Evolutionary conservation across 2,797 vertebrate genomes (phyloP), one percentile per base, ranked within the genome.

Genomic region (Poecilia wingei): DNA sequence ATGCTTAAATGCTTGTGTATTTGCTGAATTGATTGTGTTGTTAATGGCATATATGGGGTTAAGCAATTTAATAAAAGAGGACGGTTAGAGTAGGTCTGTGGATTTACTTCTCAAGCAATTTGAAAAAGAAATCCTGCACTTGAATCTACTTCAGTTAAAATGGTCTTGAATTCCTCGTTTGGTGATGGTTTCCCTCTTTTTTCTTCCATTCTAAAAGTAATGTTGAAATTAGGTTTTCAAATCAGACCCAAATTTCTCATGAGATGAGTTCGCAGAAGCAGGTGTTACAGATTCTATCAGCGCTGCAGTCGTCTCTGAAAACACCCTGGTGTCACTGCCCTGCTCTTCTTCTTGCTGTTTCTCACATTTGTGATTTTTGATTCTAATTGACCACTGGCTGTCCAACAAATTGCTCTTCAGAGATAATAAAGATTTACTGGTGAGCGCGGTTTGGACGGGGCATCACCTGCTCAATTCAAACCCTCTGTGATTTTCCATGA

Each of bases 401-500:
- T 45, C 77, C 46, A 74, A 85, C 78, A 85, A 85, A 85, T 84
- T 77, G 81, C 72, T 84, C 84, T 74, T 87, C 72, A 13, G 70
- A 82, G 85, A 79, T 85, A 85, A 88, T 85, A 88, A 82, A 86
- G 84, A 85, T 86, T 81, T 43, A 79, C 49, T 81, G 0, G 13
- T 76, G 68, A n/a, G 77, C 61, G 0, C n/a, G 45, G 28, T 80
- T 84, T 6, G 70, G 79, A 55, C 76, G 12, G 6, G 47, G 51
- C 86, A 78, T 86, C 82, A 86, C 85, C 88, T 79, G 88, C 88
- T 77, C 76, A 25, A 75, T 87, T 46, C 76, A 85, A 81, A 82
- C 75, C 80, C 74, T 83, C 39, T 13, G 72, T 84, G 80, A 87
- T 82, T 87, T 76, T 77, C 82, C 75, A 69, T 47, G 75, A 87